These are phyloP conservation scores for Gambusia yucatana DNA, from an alignment of 2,797 vertebrate species.

Conservation along the genomic window DNA sequence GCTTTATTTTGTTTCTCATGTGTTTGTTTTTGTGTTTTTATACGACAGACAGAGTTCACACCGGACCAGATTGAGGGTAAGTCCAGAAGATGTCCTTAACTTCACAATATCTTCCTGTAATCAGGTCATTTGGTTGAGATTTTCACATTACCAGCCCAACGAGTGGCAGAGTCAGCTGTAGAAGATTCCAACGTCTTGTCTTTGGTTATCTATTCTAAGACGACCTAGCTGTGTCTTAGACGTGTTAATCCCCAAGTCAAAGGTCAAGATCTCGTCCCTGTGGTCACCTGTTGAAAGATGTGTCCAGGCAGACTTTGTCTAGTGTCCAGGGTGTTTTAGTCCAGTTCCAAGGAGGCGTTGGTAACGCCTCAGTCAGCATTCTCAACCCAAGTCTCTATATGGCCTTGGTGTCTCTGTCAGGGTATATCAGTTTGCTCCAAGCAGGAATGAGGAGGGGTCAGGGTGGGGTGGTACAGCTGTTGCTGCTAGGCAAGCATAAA, in stretches of 20 bases:
- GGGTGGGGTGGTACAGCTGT: constrained; percentile 43
- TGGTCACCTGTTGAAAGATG: constrained; percentile 22
- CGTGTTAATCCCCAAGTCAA: constrained; percentile 47
- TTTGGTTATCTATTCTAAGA: constrained; percentile 80
- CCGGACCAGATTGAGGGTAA: constrained; percentile 97
- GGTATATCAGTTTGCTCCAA: constrained; percentile 71
- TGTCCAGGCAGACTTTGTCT: neutral
- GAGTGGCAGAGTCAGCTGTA: neutral
- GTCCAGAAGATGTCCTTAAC: constrained; percentile 61
- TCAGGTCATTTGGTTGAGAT: neutral
- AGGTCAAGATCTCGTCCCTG: constrained; percentile 45
- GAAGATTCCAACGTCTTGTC: constrained; percentile 21
- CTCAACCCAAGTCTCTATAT: constrained; percentile 71
- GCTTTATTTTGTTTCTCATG: neutral
- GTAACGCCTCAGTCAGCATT: constrained; percentile 77
- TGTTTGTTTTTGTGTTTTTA: constrained; percentile 32
- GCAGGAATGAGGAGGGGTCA: constrained; percentile 28
- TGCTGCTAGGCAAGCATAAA: constrained; percentile 53
- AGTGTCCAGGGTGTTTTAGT: neutral
- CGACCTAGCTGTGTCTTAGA: constrained; percentile 36
- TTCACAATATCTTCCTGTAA: neutral
- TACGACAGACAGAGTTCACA: constrained; percentile 83
- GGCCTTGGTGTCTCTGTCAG: constrained; percentile 50
- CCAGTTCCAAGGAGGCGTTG: constrained; percentile 37
- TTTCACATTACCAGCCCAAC: neutral